Evolutionary conservation across 2,797 vertebrate species (phyloP), one percentile per base, ranked within the genome.

Genomic region (Thalassophryne amazonica): DNA sequence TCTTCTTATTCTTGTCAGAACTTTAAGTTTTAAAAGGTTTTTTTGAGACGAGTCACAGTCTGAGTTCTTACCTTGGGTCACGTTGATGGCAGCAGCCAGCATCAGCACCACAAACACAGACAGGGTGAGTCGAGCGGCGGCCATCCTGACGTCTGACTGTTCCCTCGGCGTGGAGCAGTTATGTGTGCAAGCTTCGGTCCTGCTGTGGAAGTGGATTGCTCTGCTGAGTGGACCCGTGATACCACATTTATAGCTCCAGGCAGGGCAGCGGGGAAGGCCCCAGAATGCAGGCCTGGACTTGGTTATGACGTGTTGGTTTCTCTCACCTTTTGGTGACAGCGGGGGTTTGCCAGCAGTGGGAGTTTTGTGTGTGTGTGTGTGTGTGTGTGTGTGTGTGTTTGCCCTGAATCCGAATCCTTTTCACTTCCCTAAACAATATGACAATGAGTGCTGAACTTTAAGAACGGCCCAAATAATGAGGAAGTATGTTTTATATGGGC

Each of bases 21-120:
- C n/a, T n/a, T n/a, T n/a, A n/a, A n/a, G n/a, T n/a, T n/a, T n/a
- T n/a, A n/a, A n/a, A n/a, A n/a, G n/a, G n/a, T n/a, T n/a, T n/a
- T n/a, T n/a, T n/a, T n/a, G n/a, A 6, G n/a, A 5, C 7, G 4
- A 3, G 2, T 16, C 6, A 4, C 5, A 3, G 3, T 19, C 2
- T 32, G 1, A 5, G 5, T 3, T 6, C 55, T 74, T 77, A 90
- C 89, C 89, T 79, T 89, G 78, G 50, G 65, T 82, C 34, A 90
- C 14, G 3, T 61, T 6, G 23, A 78, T 25, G 18, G 41, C 59
- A 2, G 74, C 74, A n/a, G n/a, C n/a, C n/a, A n/a, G n/a, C 35
- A 90, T 51, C 57, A 86, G 20, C 55, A 89, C 34, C 16, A 80
- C 64, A 2, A 82, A 2, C 30, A 62, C 50, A 5, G 76, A 50